Percentiles rank a stretch among this genome's conserved stretches.
Evolutionary conservation across 2,888 invertebrate genomes (phyloP).

Genomic region (Periphyllus acericola): DNA sequence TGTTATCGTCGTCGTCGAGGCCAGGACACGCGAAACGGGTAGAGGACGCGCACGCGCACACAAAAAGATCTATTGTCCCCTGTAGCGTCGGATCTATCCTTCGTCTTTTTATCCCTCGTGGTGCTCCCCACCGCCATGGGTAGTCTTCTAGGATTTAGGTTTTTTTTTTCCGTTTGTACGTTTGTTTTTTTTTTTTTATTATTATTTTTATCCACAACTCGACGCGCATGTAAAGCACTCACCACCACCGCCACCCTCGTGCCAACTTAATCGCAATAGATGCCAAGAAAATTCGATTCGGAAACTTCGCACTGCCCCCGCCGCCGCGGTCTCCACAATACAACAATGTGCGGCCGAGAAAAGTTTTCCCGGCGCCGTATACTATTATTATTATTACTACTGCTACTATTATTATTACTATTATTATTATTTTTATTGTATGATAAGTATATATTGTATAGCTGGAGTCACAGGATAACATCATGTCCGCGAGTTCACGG

Average conservation of each 20-base stretch:
- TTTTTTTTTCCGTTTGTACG: background rate
- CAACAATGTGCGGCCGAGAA: background rate
- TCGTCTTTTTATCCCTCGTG: background rate
- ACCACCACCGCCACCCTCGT: background rate
- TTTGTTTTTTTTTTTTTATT: background rate
- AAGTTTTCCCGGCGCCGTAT: background rate
- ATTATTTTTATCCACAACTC: background rate
- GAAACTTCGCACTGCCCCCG: background rate
- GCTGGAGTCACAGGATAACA: too few relatives aligned
- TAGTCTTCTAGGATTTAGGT: background rate
- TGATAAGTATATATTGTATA: too few relatives aligned
- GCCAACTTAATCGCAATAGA: background rate
- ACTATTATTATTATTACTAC: background rate
- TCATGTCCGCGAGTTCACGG: too few relatives aligned
- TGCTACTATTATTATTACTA: too few relatives aligned
- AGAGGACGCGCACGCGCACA: background rate
- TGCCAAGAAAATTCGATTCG: background rate
- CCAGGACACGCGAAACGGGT: too few relatives aligned
- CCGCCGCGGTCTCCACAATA: background rate
- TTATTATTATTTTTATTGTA: too few relatives aligned
- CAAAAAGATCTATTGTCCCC: background rate
- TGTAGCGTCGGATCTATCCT: background rate
- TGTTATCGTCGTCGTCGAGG: background rate
- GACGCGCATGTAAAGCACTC: background rate
- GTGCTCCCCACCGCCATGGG: background rate